Base-by-base conservation (phyloP, 1,140 invertebrate genomes). In the Drosophila sproati region DNA sequence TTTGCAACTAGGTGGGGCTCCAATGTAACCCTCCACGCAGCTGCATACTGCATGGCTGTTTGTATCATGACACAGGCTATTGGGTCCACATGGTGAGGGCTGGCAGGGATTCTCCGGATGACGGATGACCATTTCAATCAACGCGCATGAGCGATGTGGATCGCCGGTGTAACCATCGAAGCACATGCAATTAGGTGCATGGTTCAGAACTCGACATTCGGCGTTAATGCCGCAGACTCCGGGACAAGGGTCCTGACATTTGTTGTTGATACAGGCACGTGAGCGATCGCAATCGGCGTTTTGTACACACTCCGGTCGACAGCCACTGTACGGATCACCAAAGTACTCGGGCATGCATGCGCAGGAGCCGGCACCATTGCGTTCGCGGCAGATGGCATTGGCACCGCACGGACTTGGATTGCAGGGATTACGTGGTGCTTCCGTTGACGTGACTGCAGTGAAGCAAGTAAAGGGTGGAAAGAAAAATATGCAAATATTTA, bases 21-120 rank as follows among this genome's bases (percentile, higher is more conserved):
- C 96, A 61, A 97, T 94, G 82, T 96, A 97, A 41, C 95, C 95
- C 34, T 93, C 93, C 73, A 96, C 94, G 91, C 97, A 98, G 5
- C 96, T 95, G 81, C 97, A 98, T n/a, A 97, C 96, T 4, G 96
- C 96, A 77, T 97, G 96, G 20, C 94, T 95, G 80, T 97, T 95
- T 59, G 82, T 75, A 29, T 92, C 88, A 39, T 78, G 77, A 67
- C 94, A 94, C 82, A 96, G 94, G 86, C 96, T 97, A 83, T 97
- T 96, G 0, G 96, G 95, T 61, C 96, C 96, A 89, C 96, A 98
- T 7, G 97, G 97, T 4, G 96, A 96, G 5, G 96, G 96, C 72
- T 95, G 93, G 81, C 97, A 98, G 3, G 96, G 96, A 61, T 85
- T 91, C 10, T 82, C 74, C 92, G 73, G 93, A 8, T 92, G 89